Conservation (phyloP, 2,888 invertebrate genomes). For the Bellardia pandia region DNA sequence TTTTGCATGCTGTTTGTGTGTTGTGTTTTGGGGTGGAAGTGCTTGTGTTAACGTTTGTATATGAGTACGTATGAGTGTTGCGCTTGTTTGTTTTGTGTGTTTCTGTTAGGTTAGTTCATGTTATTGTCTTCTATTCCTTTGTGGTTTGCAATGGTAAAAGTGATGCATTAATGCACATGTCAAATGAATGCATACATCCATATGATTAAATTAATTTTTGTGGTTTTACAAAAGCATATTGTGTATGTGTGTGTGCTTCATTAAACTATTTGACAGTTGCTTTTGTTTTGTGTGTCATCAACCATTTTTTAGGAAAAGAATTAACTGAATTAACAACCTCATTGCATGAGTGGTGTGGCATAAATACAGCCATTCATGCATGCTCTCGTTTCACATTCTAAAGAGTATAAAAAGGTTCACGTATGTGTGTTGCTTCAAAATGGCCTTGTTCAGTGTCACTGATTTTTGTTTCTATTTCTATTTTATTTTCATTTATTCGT, state of each 20-base stretch:
- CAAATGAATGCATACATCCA: background rate
- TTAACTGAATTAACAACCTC: background rate
- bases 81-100: too few relatives aligned
- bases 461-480: constrained; percentile 33
- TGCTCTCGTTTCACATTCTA: background rate
- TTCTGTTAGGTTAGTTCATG: too few relatives aligned
- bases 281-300: constrained; percentile 12
- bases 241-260: background rate
- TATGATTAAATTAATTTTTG: constrained; percentile 4
- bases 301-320: background rate
- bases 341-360: constrained; percentile 2
- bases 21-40: background rate
- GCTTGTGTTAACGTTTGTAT: background rate
- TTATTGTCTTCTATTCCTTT: background rate
- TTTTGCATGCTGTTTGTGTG: constrained; percentile 20
- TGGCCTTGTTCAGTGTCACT: constrained; percentile 68
- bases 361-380: background rate
- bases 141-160: constrained; percentile 13
- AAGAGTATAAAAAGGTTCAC: constrained; percentile 33
- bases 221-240: background rate
- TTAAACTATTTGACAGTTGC: constrained; percentile 18
- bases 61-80: constrained; percentile 6
- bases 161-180: constrained; percentile 56
- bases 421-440: constrained; percentile 19
- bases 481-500: constrained; percentile 3